Percentiles rank a stretch among this genome's conserved stretches.
Evolutionary conservation across 1,140 invertebrate genomes (phyloP).

Genomic region (Heliconius melpomene): DNA sequence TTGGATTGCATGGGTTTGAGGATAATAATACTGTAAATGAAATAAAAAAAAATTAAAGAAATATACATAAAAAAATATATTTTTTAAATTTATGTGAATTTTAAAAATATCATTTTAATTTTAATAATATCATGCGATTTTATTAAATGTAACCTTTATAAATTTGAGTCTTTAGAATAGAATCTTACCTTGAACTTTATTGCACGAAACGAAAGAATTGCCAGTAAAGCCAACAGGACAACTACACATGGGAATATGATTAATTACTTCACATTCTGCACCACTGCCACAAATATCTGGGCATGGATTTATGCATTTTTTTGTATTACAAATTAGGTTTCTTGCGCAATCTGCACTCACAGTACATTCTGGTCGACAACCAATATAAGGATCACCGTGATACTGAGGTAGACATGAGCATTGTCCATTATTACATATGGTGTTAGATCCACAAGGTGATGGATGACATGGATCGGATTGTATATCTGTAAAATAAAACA

Average conservation of each 20-base stretch:
- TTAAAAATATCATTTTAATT: constrained; percentile 17
- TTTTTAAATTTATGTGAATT: background rate
- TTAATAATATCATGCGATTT: background rate
- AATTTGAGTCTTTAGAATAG: background rate
- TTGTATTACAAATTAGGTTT: constrained; percentile 88
- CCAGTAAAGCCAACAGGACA: constrained; percentile 83
- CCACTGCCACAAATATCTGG: constrained; percentile 91
- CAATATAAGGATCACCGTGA: constrained; percentile 86
- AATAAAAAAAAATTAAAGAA: constrained; percentile 24
- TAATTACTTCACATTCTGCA: constrained; percentile 90
- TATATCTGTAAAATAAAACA: constrained; percentile 48
- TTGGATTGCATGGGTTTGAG: constrained; percentile 82
- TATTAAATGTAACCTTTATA: background rate
- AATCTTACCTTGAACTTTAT: constrained; percentile 59
- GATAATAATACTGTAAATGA: constrained; percentile 54
- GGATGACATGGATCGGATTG: constrained; percentile 83
- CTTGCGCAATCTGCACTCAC: constrained; percentile 90
- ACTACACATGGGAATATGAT: constrained; percentile 89
- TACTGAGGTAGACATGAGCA: constrained; percentile 86
- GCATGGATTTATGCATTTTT: constrained; percentile 92
- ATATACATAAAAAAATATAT: background rate
- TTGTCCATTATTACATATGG: constrained; percentile 81
- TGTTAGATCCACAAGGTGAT: constrained; percentile 86
- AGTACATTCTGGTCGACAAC: constrained; percentile 90
- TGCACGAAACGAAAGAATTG: constrained; percentile 85